Conservation (phyloP, 2,113 vertebrate species). For the Chionodraco myersi region DNA sequence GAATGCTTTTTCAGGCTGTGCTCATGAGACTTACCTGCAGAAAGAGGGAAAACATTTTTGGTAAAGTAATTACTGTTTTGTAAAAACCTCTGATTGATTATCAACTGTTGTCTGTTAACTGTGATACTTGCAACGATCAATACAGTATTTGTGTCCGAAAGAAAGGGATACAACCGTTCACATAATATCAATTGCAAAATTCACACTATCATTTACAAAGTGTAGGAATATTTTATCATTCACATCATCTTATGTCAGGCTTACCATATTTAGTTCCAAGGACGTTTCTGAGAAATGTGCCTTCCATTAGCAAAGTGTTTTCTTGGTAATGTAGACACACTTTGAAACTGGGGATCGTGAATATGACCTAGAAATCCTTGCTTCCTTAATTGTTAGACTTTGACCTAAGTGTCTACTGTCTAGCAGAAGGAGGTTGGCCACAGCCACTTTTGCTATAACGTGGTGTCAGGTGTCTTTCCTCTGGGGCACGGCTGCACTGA, state of each 20-base stretch:
- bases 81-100: not conserved
- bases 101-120: not conserved
- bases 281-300: no score
- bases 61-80: not conserved
- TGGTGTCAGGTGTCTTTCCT: conserved; percentile 72
- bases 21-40: not conserved
- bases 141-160: not conserved
- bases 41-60: not conserved
- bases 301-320: not conserved
- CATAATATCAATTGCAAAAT: not conserved
- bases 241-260: conserved; percentile 8
- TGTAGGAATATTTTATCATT: not conserved
- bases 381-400: conserved; percentile 23
- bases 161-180: not conserved
- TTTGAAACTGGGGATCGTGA: conserved; percentile 3
- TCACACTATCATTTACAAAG: not conserved
- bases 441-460: conserved; percentile 69
- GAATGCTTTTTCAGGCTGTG: not conserved
- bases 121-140: not conserved
- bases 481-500: conserved; percentile 34
- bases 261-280: not conserved
- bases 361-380: conserved; percentile 36
- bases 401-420: conserved; percentile 54
- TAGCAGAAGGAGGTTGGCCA: conserved; percentile 23
- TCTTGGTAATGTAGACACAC: conserved; percentile 3